Conservation (phyloP, 2,797 vertebrate species). For the Scolopax bukidnonensis region DNA sequence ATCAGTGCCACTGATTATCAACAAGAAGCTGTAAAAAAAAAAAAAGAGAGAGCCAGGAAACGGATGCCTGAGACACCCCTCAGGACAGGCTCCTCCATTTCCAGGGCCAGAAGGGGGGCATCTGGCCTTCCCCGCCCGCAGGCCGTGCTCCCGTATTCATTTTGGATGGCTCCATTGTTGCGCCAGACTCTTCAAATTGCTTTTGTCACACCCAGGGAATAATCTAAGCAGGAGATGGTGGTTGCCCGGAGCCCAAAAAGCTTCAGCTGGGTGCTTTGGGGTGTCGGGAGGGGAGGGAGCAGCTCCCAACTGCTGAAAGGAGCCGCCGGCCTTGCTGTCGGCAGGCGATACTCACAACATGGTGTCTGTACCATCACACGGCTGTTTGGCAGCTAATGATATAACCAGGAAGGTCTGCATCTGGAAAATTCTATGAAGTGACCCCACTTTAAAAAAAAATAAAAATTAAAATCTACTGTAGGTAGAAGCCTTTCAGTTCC, state of each 20-base stretch:
- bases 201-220: not conserved
- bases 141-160: not conserved
- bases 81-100: not conserved
- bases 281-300: not conserved
- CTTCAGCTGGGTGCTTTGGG: rapidly evolving
- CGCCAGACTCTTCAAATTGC: not conserved
- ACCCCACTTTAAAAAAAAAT: not conserved
- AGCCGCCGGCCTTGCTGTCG: not conserved
- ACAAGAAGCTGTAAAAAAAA: not conserved
- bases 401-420: not conserved
- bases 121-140: rapidly evolving
- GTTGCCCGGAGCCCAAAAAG: not conserved
- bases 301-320: not conserved
- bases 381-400: not conserved
- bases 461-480: not conserved
- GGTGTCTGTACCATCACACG: not conserved
- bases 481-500: conserved; percentile 42
- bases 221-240: rapidly evolving
- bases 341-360: not conserved
- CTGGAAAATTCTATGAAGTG: not conserved
- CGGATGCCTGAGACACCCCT: rapidly evolving
- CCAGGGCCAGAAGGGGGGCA: rapidly evolving
- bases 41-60: not conserved
- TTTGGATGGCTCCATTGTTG: not conserved
- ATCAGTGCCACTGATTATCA: not conserved